Percentiles rank a stretch among this genome's conserved stretches.
These are phyloP conservation scores for Aquatica leii DNA, from an alignment of 2,888 invertebrate genomes.

Conservation along the genomic window DNA sequence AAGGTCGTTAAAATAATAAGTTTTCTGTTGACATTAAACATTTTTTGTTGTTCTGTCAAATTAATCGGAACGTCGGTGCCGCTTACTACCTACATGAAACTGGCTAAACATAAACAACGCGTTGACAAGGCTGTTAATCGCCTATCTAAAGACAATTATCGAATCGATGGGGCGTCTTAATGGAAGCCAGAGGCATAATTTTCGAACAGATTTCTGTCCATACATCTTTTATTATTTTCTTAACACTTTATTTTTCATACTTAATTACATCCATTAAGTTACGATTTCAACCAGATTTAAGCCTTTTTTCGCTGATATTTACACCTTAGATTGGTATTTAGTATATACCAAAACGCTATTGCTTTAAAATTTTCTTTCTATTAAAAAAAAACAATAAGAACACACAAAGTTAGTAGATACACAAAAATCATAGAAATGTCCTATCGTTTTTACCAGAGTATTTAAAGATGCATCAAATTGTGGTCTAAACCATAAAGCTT, in stretches of 20 bases:
- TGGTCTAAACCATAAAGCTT: too few species aligned
- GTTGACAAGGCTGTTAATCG: conserved; percentile 45
- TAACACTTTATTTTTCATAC: not conserved
- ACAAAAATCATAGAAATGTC: too few species aligned
- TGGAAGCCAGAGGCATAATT: conserved; percentile 34
- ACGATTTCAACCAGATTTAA: too few species aligned
- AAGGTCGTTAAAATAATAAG: not conserved
- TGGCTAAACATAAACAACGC: conserved; percentile 42
- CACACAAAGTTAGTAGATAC: too few species aligned
- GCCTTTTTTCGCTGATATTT: too few species aligned
- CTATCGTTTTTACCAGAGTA: too few species aligned
- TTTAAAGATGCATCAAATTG: too few species aligned
- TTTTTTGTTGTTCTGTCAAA: conserved; percentile 11
- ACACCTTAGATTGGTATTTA: too few species aligned
- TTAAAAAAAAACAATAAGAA: too few species aligned
- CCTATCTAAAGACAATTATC: conserved; percentile 41
- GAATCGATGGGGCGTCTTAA: conserved; percentile 41
- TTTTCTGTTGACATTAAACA: conserved; percentile 3
- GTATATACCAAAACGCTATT: too few species aligned
- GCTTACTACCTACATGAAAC: conserved; percentile 15
- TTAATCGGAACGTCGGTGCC: conserved; percentile 14
- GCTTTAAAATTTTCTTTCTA: too few species aligned
- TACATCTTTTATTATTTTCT: conserved; percentile 12
- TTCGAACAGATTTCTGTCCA: conserved; percentile 28
- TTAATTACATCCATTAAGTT: too few species aligned